Base-by-base conservation (phyloP, 1,140 invertebrate species). In the Ylistrum balloti region DNA sequence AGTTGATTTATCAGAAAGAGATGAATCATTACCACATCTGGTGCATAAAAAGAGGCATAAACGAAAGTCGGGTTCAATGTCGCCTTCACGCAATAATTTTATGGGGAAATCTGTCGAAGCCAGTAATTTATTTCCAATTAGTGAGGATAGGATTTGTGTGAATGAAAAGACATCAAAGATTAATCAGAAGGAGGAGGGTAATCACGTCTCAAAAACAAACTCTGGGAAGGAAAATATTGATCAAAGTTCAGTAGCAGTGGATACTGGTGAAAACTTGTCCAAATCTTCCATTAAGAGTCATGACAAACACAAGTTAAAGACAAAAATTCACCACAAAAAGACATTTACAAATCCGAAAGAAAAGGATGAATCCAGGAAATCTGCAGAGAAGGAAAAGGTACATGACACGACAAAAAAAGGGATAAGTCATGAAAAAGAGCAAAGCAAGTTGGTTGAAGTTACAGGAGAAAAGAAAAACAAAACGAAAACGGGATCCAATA, bases 21-120 rank as follows among this genome's bases (percentile, higher is more conserved):
- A 74, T 74, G 56, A 74, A 7, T 9, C 56, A 74, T 74, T 74
- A 11, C 56, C 56, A 28, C 56, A 74, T 11, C 28, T 74, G 56
- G 56, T 74, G n/a, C 56, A 74, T n/a, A 74, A 5, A 74, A 74
- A 74, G 56, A 74, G 56, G n/a, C 56, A 74, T 28, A 74, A 28
- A n/a, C 56, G 56, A 28, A 74, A 9, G n/a, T 74, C 56, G 0
- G 56, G 56, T 3, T 74, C 56, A 74, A 74, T 5, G 28, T 74
- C 56, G 11, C 56, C 56, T 74, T n/a, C n/a, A 28, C 56, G n/a
- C 2, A 74, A 28, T 7, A 74, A 7, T 74, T 22, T 74, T 74
- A 17, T 28, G 13, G 56, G 28, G 3, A n/a, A 74, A 74, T 3
- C 56, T n/a, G 56, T 74, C 7, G 56, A 28, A 28, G 56, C 22